Conservation (phyloP, 2,888 invertebrate genomes). For the Sabatieria punctata region DNA sequence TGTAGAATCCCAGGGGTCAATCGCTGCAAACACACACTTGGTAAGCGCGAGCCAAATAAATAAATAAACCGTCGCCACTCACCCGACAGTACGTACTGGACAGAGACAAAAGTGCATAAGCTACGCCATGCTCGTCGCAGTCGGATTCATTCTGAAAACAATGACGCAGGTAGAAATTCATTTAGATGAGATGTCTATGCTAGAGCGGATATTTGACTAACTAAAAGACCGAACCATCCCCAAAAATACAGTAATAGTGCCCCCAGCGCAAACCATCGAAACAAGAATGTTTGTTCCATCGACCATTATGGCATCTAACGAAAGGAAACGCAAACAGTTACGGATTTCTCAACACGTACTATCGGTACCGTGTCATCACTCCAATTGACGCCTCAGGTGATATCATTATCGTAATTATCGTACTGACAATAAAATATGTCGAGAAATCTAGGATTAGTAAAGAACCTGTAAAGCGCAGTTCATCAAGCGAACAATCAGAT, state of each 20-base stretch:
- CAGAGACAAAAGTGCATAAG: constrained; percentile 74
- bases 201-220: too few species aligned
- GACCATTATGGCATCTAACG: constrained; percentile 9
- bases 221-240: too few species aligned
- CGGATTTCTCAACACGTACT: constrained; percentile 1
- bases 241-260: too few species aligned
- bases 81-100: constrained; percentile 78
- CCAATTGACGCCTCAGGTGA: not conserved
- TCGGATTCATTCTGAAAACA: constrained; percentile 77
- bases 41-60: not conserved
- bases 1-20: constrained; percentile 61
- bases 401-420: not conserved
- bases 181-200: too few species aligned
- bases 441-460: not conserved
- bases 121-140: constrained; percentile 87
- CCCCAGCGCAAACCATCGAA: too few species aligned
- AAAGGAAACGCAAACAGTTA: not conserved
- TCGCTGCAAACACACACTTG: constrained; percentile 24
- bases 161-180: too few species aligned
- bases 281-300: constrained; percentile 13
- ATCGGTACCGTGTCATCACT: constrained; percentile 1
- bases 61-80: constrained; percentile 13
- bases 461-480: constrained; percentile 66
- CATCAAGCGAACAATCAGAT: constrained; percentile 75
- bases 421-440: not conserved